phyloP scores from a whole-genome alignment of 1,140 invertebrate species.

The Eulimnadia texana region DNA sequence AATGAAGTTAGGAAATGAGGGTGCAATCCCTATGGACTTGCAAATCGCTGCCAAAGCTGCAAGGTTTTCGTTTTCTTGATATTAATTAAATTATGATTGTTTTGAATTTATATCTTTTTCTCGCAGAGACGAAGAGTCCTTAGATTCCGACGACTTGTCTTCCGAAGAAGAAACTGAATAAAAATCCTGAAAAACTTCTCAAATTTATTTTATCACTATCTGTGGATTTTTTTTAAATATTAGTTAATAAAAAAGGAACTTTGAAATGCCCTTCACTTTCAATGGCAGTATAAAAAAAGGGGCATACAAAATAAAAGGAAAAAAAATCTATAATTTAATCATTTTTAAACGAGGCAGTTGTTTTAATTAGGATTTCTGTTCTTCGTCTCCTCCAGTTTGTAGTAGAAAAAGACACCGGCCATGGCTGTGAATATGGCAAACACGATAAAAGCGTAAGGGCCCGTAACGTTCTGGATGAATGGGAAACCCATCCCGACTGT shows the following conservation, averaged over 20 bases:
- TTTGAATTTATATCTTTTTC: too few species aligned
- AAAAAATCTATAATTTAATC: too few species aligned
- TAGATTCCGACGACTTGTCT: background rate
- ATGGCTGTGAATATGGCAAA: conserved; percentile 44
- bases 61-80: background rate
- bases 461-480: conserved; percentile 42
- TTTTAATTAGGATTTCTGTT: too few species aligned
- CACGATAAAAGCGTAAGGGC: conserved; percentile 51
- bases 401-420: conserved; percentile 40
- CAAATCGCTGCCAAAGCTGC: conserved; percentile 9
- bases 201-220: too few species aligned
- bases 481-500: conserved; percentile 69
- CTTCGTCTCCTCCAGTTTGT: conserved; percentile 16
- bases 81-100: background rate
- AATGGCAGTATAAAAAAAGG: too few species aligned
- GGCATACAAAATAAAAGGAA: too few species aligned
- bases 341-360: too few species aligned
- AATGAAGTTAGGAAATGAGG: background rate
- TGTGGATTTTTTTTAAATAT: too few species aligned
- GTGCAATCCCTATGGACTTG: background rate
- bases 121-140: background rate
- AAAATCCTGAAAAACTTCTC: too few species aligned
- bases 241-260: too few species aligned
- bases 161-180: background rate
- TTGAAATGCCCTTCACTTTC: too few species aligned